Evolutionary conservation across 2,888 invertebrate species (phyloP).

Genomic region (Drosophila pegasa): DNA sequence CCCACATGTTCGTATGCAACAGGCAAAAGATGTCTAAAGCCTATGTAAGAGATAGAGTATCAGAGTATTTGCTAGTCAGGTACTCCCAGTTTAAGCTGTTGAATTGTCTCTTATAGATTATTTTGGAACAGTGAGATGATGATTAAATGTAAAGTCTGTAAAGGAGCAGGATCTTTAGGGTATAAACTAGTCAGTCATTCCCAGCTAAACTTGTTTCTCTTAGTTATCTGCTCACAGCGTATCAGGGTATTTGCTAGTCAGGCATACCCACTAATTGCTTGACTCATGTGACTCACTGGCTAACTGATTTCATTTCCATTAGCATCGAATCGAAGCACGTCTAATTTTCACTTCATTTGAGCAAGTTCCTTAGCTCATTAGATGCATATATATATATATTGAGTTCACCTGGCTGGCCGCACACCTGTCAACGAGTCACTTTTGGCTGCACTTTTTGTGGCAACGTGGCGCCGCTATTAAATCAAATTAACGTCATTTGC

Average conservation of each 20-base stretch:
- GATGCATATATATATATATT: background rate
- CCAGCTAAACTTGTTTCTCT: too few species aligned
- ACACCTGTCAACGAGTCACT: conserved; percentile 14
- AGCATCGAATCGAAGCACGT: background rate
- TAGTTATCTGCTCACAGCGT: too few species aligned
- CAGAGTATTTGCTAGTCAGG: background rate
- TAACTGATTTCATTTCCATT: background rate
- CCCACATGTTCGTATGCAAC: too few species aligned
- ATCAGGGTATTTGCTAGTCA: background rate
- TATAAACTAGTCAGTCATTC: too few species aligned
- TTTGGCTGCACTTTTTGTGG: conserved; percentile 21
- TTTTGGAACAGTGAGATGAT: too few species aligned
- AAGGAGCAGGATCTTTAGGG: too few species aligned
- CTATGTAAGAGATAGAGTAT: too few species aligned
- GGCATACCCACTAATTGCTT: background rate
- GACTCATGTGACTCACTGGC: background rate
- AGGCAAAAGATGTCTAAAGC: too few species aligned
- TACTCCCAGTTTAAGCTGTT: too few species aligned
- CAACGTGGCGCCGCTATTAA: conserved; percentile 47
- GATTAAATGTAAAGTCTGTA: too few species aligned
- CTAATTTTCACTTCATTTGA: background rate
- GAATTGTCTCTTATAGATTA: too few species aligned
- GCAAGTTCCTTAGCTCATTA: background rate
- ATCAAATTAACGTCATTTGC: conserved; percentile 73
- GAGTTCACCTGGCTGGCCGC: conserved; percentile 5